A percentile compares a stretch with the other conserved stretches of the same genome.
phyloP scores from a whole-genome alignment of 2,888 invertebrate species.

The Hedya salicella region DNA sequence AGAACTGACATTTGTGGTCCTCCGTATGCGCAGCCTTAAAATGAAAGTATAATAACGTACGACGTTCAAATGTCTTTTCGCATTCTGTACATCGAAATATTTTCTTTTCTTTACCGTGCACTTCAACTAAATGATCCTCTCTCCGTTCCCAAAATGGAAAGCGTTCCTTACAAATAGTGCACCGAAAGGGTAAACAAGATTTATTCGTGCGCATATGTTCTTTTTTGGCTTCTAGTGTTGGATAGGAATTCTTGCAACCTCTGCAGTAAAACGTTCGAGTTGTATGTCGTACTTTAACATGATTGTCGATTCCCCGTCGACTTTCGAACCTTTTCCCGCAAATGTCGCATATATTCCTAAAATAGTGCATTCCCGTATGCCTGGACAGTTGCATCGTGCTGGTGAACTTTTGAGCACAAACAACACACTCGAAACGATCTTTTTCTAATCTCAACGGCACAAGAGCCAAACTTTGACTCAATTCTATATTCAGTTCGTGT shows the following conservation, averaged over 20 bases:
- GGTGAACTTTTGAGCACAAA: conserved; percentile 44
- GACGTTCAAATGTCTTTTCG: conserved; percentile 46
- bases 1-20: conserved; percentile 48
- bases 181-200: conserved; percentile 49
- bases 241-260: conserved; percentile 45
- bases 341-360: conserved; percentile 46
- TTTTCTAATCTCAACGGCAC: conserved; percentile 45
- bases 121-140: conserved; percentile 48
- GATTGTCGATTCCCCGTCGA: conserved; percentile 24
- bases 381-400: conserved; percentile 40
- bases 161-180: conserved; percentile 48
- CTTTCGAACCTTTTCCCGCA: conserved; percentile 47
- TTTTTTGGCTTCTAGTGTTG: conserved; percentile 50
- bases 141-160: conserved; percentile 48
- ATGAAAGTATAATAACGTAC: conserved; percentile 48
- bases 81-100: conserved; percentile 49
- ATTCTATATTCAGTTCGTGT: conserved; percentile 44
- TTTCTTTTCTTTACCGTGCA: conserved; percentile 48
- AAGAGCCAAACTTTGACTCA: conserved; percentile 37
- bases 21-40: conserved; percentile 49
- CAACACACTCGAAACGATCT: conserved; percentile 43
- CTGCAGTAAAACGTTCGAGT: conserved; percentile 28
- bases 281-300: conserved; percentile 34
- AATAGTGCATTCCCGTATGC: conserved; percentile 47
- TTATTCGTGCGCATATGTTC: conserved; percentile 47